phyloP scores from a whole-genome alignment of 2,888 invertebrate genomes.

The Cryptus viduatorius region DNA sequence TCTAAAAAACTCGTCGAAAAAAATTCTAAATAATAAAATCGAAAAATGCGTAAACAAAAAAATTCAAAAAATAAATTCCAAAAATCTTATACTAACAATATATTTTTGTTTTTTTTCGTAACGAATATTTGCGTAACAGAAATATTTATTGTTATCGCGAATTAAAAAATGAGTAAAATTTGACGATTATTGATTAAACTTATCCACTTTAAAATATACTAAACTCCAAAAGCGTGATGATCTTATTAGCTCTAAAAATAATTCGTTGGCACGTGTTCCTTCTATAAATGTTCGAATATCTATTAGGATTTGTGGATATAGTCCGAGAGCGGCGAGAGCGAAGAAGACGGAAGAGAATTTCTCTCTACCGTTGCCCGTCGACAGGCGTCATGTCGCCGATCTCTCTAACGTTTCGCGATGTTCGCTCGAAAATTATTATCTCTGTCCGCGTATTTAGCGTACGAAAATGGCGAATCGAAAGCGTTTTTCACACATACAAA shows the following conservation, averaged over 20 bases:
- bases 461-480: slow-evolving; percentile 66
- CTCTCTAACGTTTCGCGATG: slow-evolving; percentile 11
- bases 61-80: too few relatives aligned
- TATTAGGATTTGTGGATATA: slow-evolving; percentile 47
- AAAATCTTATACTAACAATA: too few relatives aligned
- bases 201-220: neutral
- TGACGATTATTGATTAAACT: neutral
- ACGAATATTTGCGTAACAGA: too few relatives aligned
- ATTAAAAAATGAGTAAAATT: neutral
- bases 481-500: slow-evolving; percentile 37
- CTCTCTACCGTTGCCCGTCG: slow-evolving; percentile 14
- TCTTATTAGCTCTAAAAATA: slow-evolving; percentile 65
- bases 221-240: slow-evolving; percentile 39
- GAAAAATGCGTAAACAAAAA: too few relatives aligned
- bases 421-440: slow-evolving; percentile 67
- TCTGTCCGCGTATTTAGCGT: slow-evolving; percentile 66
- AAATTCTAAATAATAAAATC: too few relatives aligned
- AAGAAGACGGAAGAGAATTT: neutral
- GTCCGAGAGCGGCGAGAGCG: neutral
- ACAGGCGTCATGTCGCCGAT: slow-evolving; percentile 12
- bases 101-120: too few relatives aligned
- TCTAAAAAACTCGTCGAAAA: too few relatives aligned
- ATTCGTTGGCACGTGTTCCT: slow-evolving; percentile 61
- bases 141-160: neutral
- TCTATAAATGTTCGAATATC: slow-evolving; percentile 67